Evolutionary conservation across 2,888 invertebrate genomes (phyloP), one percentile per base, ranked within the genome.

Genomic region (Stratiomys singularior): DNA sequence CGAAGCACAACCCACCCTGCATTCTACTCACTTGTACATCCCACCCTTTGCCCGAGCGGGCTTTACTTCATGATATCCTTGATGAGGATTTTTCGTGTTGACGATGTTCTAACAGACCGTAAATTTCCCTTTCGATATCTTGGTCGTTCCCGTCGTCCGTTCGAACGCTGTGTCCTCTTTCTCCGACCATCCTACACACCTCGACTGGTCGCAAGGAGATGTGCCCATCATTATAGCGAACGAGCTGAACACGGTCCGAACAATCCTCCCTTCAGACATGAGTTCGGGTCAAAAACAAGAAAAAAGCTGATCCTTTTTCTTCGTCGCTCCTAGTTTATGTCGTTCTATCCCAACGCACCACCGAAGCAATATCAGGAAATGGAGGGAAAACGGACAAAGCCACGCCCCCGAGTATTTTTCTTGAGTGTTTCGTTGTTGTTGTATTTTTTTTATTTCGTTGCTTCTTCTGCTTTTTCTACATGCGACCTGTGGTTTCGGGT

Each of bases 321-420:
- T 56, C n/a, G 13, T 72, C 52, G 71, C 15, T 15, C 30, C 58
- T 37, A 27, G 27, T 72, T 56, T 28, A 21, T 25, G 46, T 72
- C 72, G 30, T 72, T 13, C 47, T n/a, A 46, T 47, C 37, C 37
- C 37, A 37, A 37, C 37, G 9, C 3, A 37, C 37, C 5, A 5
- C 3, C 37, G 69, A 69, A 46, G 15, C 37, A 69, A 47, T 25
- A 15, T n/a, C 46, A 69, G 69, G 69, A 69, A 66, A 69, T 69
- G 25, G 69, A 69, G 69, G 74, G 63, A 64, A 69, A 77, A 28
- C 83, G 84, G 83, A 83, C 84, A 83, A 85, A 85, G 85, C 86
- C 85, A 86, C 85, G 85, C 85, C 86, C 85, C 83, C 82, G 64
- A 2, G 47, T 67, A 67, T 44, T 30, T 21, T 47, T 44, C 18